These are phyloP conservation scores for Volucella inflata DNA, from an alignment of 2,888 invertebrate species.

Conservation along the genomic window DNA sequence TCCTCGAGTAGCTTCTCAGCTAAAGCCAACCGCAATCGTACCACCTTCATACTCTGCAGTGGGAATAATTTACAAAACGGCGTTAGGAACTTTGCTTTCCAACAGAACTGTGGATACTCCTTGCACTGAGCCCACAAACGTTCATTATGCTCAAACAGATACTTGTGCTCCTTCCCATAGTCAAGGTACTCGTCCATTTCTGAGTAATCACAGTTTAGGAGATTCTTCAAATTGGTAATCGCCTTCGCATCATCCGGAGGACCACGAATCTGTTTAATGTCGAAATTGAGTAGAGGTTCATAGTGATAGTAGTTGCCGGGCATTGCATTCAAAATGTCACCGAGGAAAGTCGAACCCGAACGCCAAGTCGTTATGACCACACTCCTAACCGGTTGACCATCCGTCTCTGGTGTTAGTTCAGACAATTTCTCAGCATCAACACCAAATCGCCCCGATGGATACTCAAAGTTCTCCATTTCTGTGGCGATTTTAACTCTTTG, in stretches of 20 bases:
- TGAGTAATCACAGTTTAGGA: slow-evolving; percentile 91
- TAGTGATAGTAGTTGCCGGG: slow-evolving; percentile 96
- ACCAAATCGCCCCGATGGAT: slow-evolving; percentile 85
- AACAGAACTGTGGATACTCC: slow-evolving; percentile 87
- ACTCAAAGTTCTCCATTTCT: slow-evolving; percentile 87
- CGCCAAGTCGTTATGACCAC: slow-evolving; percentile 95
- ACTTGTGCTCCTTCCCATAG: slow-evolving; percentile 90
- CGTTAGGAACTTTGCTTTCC: slow-evolving; percentile 89
- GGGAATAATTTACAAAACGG: slow-evolving; percentile 93
- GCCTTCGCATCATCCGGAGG: slow-evolving; percentile 89
- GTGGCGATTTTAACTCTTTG: slow-evolving; percentile 85
- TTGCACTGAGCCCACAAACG: slow-evolving; percentile 93
- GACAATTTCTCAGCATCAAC: slow-evolving; percentile 86
- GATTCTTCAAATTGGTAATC: slow-evolving; percentile 87
- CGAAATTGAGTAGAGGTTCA: slow-evolving; percentile 93
- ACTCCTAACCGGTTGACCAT: slow-evolving; percentile 89
- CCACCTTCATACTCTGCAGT: slow-evolving; percentile 94
- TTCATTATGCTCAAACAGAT: slow-evolving; percentile 93
- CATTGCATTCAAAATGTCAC: slow-evolving; percentile 92
- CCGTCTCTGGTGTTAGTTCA: slow-evolving; percentile 88
- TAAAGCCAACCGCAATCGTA: slow-evolving; percentile 89
- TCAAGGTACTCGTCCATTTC: slow-evolving; percentile 90
- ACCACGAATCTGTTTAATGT: slow-evolving; percentile 91
- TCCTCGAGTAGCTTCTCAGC: slow-evolving; percentile 89
- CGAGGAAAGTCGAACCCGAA: slow-evolving; percentile 95